Evolutionary conservation across 1,140 invertebrate genomes (phyloP).

Genomic region (Anthonomus grandis): DNA sequence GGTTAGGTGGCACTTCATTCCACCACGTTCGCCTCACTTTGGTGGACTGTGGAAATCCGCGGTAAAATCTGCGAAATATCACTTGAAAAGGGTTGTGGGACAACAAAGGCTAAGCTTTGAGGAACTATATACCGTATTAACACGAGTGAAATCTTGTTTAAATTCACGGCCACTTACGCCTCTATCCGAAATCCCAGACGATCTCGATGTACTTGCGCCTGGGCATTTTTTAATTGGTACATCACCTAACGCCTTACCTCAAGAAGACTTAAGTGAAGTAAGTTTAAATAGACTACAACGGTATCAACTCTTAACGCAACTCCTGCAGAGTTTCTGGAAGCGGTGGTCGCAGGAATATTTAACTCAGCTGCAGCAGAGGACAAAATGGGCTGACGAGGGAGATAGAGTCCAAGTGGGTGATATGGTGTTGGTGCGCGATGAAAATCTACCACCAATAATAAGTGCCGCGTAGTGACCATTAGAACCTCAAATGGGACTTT

Average conservation of each 20-base stretch:
- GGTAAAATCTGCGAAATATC: conserved; percentile 41
- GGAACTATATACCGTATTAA: conserved; percentile 37
- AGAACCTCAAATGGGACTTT: too few species aligned
- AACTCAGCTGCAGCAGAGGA: conserved; percentile 32
- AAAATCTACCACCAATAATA: conserved; percentile 41
- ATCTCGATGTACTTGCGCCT: conserved; percentile 28
- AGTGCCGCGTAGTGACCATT: too few species aligned
- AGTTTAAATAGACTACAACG: conserved; percentile 17
- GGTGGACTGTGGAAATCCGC: conserved; percentile 48
- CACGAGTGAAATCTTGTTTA: conserved; percentile 28
- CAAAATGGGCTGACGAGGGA: conserved; percentile 33
- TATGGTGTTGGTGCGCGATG: conserved; percentile 45
- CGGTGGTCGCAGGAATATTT: conserved; percentile 43
- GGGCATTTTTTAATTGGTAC: conserved; percentile 32
- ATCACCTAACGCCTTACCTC: conserved; percentile 1
- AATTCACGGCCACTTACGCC: conserved; percentile 28
- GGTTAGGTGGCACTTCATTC: conserved; percentile 49
- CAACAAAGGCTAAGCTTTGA: conserved; percentile 24
- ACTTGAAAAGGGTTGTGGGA: conserved; percentile 36
- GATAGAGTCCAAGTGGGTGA: conserved; percentile 30
- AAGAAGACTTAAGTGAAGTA: not conserved
- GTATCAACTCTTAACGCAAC: conserved; percentile 34
- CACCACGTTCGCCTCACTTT: conserved; percentile 47
- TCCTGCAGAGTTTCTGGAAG: conserved; percentile 45
- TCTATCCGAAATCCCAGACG: conserved; percentile 26